Percentiles rank a stretch among this genome's conserved stretches.
phyloP scores from a whole-genome alignment of 2,113 vertebrate species.

The Antechinus flavipes region DNA sequence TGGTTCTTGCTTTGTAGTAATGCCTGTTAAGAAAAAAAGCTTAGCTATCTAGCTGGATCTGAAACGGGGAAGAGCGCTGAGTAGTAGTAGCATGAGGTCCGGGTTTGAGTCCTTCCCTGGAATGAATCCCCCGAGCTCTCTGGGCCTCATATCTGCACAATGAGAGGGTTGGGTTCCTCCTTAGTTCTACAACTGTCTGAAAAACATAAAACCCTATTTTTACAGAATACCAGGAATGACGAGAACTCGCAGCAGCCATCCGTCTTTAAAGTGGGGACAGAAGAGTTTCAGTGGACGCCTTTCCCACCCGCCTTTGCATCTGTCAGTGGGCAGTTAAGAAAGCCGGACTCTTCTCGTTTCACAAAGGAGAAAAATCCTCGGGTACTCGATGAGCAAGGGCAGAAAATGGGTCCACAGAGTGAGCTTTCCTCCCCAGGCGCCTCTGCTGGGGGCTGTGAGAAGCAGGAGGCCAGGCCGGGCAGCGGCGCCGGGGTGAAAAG shows the following conservation, averaged over 20 bases:
- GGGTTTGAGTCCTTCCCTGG: background rate
- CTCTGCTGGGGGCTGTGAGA: background rate
- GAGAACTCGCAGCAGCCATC: constrained; percentile 47
- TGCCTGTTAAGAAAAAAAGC: background rate
- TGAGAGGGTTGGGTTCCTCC: background rate
- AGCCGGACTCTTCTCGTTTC: background rate
- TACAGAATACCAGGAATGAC: constrained; percentile 55
- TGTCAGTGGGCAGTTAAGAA: background rate
- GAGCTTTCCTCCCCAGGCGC: background rate
- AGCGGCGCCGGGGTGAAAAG: background rate
- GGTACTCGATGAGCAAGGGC: background rate
- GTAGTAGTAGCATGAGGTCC: background rate
- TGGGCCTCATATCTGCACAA: background rate
- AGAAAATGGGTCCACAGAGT: background rate
- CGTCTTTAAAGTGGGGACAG: constrained; percentile 61
- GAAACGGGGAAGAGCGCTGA: background rate
- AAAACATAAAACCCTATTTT: background rate
- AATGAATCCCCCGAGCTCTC: background rate
- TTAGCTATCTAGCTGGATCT: background rate
- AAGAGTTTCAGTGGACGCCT: constrained; percentile 71
- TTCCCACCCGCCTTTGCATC: constrained; percentile 42
- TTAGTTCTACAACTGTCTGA: background rate
- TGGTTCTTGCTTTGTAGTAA: background rate
- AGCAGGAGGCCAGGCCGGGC: background rate
- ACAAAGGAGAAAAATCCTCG: background rate